Evolutionary conservation across 1,140 invertebrate species (phyloP).

Genomic region (Oryzaephilus surinamensis): DNA sequence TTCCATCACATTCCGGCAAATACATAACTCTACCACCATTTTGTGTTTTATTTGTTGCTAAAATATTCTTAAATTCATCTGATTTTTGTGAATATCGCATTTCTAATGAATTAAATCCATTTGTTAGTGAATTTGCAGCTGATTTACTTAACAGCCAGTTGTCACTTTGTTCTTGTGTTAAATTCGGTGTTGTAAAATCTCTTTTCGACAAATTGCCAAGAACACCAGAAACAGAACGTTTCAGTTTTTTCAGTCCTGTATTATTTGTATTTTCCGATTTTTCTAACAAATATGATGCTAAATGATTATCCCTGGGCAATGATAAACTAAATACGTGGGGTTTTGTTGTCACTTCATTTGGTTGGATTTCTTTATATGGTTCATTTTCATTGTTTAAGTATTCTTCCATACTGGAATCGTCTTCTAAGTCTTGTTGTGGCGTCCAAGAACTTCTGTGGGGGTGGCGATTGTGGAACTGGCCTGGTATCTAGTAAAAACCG

Average conservation of each 20-base stretch:
- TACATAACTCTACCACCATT: slow-evolving; percentile 67
- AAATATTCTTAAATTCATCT: slow-evolving; percentile 11
- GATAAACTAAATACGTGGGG: slow-evolving; percentile 63
- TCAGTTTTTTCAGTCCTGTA: slow-evolving; percentile 55
- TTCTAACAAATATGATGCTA: slow-evolving; percentile 26
- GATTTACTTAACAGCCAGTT: slow-evolving; percentile 71
- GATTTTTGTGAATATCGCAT: slow-evolving; percentile 14
- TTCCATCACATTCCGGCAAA: slow-evolving; percentile 51
- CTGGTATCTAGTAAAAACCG: no score
- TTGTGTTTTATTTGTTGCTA: slow-evolving; percentile 10
- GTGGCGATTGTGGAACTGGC: no score
- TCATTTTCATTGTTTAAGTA: slow-evolving; percentile 37
- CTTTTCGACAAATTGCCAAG: slow-evolving; percentile 36
- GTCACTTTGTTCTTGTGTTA: slow-evolving; percentile 37
- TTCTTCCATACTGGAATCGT: slow-evolving; percentile 56
- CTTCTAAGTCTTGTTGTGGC: slow-evolving; percentile 65
- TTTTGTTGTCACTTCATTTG: slow-evolving; percentile 20
- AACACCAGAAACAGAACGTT: slow-evolving; percentile 57
- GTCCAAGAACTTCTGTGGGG: slow-evolving; percentile 51
- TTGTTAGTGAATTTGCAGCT: slow-evolving; percentile 64
- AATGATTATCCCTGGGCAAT: slow-evolving; percentile 51
- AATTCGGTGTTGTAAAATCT: slow-evolving; percentile 24
- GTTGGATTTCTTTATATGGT: slow-evolving; percentile 3
- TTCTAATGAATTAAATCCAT: slow-evolving; percentile 38
- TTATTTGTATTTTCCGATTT: slow-evolving; percentile 37